Conservation (phyloP, 2,888 invertebrate genomes). For the Plutella xylostella region DNA sequence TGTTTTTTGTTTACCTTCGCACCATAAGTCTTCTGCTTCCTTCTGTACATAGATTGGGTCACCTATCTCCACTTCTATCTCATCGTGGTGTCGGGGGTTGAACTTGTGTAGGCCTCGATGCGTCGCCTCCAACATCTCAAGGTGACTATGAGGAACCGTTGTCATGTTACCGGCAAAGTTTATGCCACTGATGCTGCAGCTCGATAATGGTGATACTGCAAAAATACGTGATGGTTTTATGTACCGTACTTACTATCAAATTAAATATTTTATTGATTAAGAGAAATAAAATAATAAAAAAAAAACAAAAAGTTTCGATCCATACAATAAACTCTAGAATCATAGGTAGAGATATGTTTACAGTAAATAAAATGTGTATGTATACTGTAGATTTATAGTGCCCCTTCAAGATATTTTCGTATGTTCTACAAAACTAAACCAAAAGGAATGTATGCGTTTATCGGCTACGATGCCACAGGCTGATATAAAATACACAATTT, state of each 20-base stretch:
- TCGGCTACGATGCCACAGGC: too few species aligned
- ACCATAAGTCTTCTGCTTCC: constrained; percentile 97
- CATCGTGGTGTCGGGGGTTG: constrained; percentile 94
- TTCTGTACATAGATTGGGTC: constrained; percentile 97
- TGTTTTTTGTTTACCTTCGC: constrained; percentile 79
- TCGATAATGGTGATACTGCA: constrained; percentile 71
- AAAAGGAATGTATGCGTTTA: too few species aligned
- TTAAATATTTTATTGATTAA: too few species aligned
- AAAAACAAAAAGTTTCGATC: too few species aligned
- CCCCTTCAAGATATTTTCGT: too few species aligned
- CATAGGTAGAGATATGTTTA: too few species aligned
- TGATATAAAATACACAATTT: too few species aligned
- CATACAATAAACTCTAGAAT: too few species aligned
- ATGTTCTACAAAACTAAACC: too few species aligned
- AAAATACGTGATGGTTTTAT: too few species aligned
- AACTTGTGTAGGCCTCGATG: constrained; percentile 97
- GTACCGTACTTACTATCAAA: too few species aligned
- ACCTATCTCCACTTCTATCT: constrained; percentile 96
- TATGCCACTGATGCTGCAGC: constrained; percentile 60
- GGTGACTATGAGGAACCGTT: constrained; percentile 80
- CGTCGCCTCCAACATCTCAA: constrained; percentile 92
- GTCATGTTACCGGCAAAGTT: constrained; percentile 75
- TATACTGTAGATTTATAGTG: neutral
- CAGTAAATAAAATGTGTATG: neutral
- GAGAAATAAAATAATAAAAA: too few species aligned